A percentile compares a stretch with the other conserved stretches of the same genome.
Evolutionary conservation across 2,797 vertebrate species (phyloP).

Genomic region (Takifugu rubripes): DNA sequence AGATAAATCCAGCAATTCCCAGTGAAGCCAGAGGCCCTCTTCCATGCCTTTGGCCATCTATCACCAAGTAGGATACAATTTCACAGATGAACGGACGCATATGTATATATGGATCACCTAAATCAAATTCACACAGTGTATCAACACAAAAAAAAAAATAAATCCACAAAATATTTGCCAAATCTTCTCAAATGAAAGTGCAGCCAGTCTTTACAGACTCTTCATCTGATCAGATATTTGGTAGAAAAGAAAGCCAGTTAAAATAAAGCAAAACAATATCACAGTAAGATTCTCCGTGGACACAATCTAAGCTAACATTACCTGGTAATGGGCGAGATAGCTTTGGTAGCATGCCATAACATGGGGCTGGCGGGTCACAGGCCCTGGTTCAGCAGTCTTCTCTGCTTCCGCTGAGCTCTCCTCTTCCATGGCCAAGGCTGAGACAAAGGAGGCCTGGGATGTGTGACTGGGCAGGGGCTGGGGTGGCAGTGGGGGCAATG

Average conservation of each 20-base stretch:
- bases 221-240: too few relatives aligned
- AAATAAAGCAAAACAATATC: background rate
- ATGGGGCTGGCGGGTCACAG: slow-evolving; percentile 86
- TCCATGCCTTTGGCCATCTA: too few relatives aligned
- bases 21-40: too few relatives aligned
- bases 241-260: background rate
- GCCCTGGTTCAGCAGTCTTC: slow-evolving; percentile 81
- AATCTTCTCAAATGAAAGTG: too few relatives aligned
- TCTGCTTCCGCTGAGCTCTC: slow-evolving; percentile 86
- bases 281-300: background rate
- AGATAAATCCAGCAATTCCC: background rate
- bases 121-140: too few relatives aligned
- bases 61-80: too few relatives aligned
- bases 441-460: slow-evolving; percentile 96
- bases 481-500: slow-evolving; percentile 69
- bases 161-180: too few relatives aligned
- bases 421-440: slow-evolving; percentile 91
- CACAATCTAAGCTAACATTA: slow-evolving; percentile 1
- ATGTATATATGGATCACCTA: too few relatives aligned
- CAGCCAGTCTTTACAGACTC: too few relatives aligned
- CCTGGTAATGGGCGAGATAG: slow-evolving; percentile 89
- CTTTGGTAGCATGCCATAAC: slow-evolving; percentile 93
- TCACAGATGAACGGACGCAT: too few relatives aligned
- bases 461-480: slow-evolving; percentile 86
- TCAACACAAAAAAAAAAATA: too few relatives aligned